phyloP scores from a whole-genome alignment of 2,797 vertebrate species.

The Podargus strigoides region DNA sequence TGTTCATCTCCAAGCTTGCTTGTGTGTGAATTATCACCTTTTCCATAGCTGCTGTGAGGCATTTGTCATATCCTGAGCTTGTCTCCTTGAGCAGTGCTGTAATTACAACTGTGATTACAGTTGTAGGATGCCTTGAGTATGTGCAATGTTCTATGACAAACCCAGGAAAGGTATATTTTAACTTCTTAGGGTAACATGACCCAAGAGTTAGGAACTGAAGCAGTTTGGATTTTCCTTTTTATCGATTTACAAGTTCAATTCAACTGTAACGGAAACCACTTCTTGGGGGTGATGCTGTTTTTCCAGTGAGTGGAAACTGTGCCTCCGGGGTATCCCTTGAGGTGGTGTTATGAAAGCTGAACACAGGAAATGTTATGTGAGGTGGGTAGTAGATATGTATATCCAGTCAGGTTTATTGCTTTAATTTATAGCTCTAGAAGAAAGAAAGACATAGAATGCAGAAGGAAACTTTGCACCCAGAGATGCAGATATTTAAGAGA shows the following conservation, averaged over 20 bases:
- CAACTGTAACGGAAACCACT: not conserved
- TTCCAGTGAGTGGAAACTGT: not conserved
- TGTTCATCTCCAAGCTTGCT: not conserved
- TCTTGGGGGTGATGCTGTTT: not conserved
- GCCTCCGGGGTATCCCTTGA: not conserved
- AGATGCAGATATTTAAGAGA: not conserved
- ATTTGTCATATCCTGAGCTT: not conserved
- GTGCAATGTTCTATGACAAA: not conserved
- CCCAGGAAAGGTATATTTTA: not conserved
- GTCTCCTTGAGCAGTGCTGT: not conserved
- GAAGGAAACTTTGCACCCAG: not conserved
- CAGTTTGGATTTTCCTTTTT: not conserved
- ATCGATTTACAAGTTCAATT: rapidly evolving
- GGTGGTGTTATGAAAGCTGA: not conserved
- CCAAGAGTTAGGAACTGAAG: not conserved
- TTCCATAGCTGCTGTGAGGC: not conserved
- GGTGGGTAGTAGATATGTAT: not conserved
- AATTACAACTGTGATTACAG: not conserved
- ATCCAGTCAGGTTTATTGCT: not conserved
- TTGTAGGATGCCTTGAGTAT: not conserved
- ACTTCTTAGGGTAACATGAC: rapidly evolving
- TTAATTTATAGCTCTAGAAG: not conserved
- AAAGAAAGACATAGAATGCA: not conserved
- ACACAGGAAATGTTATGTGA: not conserved
- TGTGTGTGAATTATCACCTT: not conserved